Conservation (phyloP, 2,888 invertebrate genomes). For the Ormyrus thymus region DNA sequence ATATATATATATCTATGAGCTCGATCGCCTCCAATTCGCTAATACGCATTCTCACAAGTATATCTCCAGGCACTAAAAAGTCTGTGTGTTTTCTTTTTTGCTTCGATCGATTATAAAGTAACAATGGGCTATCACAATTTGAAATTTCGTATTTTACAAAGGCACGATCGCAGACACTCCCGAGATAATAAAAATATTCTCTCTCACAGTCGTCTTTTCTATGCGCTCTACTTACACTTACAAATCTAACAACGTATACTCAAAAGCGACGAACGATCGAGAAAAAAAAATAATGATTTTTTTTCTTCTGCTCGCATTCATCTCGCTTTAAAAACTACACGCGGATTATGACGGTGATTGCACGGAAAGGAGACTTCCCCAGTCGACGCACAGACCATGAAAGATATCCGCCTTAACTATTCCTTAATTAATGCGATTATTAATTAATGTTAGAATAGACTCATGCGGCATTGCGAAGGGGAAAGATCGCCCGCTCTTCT, state of each 20-base stretch:
- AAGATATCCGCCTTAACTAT: conserved; percentile 35
- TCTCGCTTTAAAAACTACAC: conserved; percentile 34
- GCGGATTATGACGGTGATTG: conserved; percentile 43
- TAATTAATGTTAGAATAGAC: conserved; percentile 58
- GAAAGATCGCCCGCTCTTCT: conserved; percentile 45
- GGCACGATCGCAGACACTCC: conserved; percentile 42
- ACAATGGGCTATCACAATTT: conserved; percentile 46
- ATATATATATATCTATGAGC: too few relatives aligned
- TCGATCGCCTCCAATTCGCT: too few relatives aligned
- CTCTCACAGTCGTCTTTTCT: conserved; percentile 29
- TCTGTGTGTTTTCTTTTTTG: neutral
- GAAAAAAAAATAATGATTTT: neutral
- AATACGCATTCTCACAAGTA: too few relatives aligned
- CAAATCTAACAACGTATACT: conserved; percentile 52
- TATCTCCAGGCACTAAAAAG: too few relatives aligned
- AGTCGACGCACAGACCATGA: neutral
- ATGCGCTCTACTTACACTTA: conserved; percentile 50
- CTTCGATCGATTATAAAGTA: too few relatives aligned
- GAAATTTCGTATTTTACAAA: conserved; percentile 38
- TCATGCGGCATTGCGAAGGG: conserved; percentile 63
- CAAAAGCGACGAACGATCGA: neutral
- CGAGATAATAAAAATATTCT: conserved; percentile 44
- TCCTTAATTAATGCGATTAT: conserved; percentile 63
- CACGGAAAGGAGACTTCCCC: conserved; percentile 46
- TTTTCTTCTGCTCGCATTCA: neutral